Percentiles rank a stretch among this genome's conserved stretches.
Conservation (phyloP, 2,113 vertebrate genomes). For the Albula glossodonta region DNA sequence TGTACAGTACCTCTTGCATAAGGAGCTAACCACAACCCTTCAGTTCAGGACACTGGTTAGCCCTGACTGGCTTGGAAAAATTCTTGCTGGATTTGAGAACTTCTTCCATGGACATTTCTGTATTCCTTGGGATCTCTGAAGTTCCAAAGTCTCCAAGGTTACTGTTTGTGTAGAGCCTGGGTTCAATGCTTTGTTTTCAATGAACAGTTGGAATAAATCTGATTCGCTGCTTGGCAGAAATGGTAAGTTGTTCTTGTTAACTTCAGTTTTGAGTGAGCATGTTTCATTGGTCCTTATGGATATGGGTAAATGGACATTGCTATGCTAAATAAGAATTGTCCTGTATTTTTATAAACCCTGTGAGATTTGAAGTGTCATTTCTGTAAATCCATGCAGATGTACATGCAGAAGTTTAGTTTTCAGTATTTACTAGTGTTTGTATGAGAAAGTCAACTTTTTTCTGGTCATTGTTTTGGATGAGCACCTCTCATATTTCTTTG, state of each 20-base stretch:
- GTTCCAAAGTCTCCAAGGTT: slow-evolving; percentile 8
- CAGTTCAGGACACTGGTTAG: background rate
- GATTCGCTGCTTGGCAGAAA: slow-evolving; percentile 13
- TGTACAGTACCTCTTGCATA: slow-evolving; percentile 21
- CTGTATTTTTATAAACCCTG: background rate
- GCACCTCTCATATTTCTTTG: background rate
- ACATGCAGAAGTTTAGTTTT: background rate
- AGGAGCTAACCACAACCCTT: slow-evolving; percentile 7
- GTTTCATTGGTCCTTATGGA: no score
- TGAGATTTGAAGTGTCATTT: background rate
- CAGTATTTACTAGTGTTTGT: background rate
- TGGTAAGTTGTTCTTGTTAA: slow-evolving; percentile 26
- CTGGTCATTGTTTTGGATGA: background rate
- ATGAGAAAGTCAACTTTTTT: background rate
- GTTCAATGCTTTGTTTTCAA: slow-evolving; percentile 26
- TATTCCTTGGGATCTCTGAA: slow-evolving; percentile 20
- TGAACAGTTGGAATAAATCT: slow-evolving; percentile 26
- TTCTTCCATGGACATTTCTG: background rate
- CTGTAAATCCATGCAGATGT: background rate
- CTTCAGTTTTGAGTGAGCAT: background rate
- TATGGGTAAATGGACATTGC: no score
- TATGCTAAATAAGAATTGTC: no score
- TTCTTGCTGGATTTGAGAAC: background rate
- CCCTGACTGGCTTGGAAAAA: slow-evolving; percentile 10
- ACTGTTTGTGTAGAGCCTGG: background rate